Evolutionary conservation across 1,140 invertebrate species (phyloP).

Genomic region (Coenobita brevimanus): DNA sequence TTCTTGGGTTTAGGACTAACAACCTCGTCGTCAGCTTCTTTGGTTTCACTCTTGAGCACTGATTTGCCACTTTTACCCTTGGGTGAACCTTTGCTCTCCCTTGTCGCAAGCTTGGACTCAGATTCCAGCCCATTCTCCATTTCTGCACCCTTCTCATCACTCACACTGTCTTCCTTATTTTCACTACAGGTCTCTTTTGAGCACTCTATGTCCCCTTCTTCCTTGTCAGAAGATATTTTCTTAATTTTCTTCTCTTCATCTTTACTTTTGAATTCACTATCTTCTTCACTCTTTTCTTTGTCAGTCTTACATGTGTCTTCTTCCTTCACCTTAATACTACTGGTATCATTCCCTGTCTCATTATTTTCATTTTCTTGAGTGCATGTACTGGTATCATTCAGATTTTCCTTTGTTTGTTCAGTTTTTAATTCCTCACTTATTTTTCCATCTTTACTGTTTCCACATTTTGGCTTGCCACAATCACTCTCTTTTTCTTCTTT

Average conservation of each 20-base stretch:
- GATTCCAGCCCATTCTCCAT: neutral
- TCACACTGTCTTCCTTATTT: neutral
- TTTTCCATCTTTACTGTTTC: conserved; percentile 5
- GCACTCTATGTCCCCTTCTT: neutral
- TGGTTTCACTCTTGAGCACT: conserved; percentile 52
- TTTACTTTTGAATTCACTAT: neutral
- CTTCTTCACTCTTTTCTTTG: conserved; percentile 6
- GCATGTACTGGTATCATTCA: neutral
- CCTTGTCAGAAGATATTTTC: conserved; percentile 4
- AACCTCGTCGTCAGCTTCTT: conserved; percentile 44
- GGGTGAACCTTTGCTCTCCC: neutral
- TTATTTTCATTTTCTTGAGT: neutral
- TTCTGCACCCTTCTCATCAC: neutral
- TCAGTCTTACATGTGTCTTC: conserved; percentile 9
- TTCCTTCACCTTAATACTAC: neutral
- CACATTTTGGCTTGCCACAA: neutral
- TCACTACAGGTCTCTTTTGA: neutral
- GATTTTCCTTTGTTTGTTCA: conserved; percentile 12
- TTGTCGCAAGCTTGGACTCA: no score
- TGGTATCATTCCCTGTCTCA: neutral
- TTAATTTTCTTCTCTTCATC: conserved; percentile 25
- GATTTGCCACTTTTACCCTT: conserved; percentile 28
- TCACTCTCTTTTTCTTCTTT: conserved; percentile 14
- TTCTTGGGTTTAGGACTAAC: conserved; percentile 53
- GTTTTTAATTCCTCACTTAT: neutral